These are phyloP conservation scores for Oophaga sylvatica DNA, from an alignment of 2,797 vertebrate genomes.

Conservation along the genomic window DNA sequence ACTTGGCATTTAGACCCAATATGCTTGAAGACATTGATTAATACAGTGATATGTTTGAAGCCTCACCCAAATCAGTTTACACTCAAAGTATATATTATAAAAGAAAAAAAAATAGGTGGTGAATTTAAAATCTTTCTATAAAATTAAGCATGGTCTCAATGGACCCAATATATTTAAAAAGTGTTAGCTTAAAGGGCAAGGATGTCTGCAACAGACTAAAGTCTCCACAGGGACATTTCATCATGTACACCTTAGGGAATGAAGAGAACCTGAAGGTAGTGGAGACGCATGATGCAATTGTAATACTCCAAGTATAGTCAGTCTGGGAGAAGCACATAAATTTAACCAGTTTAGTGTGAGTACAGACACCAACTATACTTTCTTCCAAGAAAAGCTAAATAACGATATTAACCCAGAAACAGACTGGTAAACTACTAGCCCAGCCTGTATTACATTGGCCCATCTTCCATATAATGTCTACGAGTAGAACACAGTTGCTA, in stretches of 20 bases:
- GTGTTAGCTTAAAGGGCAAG: not conserved
- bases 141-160: not conserved
- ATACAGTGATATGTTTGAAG: not conserved
- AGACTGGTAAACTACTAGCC: not conserved
- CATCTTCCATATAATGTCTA: not conserved
- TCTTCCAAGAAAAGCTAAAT: too few relatives aligned
- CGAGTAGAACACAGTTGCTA: not conserved
- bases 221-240: slow-evolving; percentile 62
- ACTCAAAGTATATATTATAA: not conserved
- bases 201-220: not conserved
- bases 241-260: slow-evolving; percentile 61
- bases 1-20: not conserved
- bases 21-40: not conserved
- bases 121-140: not conserved
- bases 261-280: slow-evolving; percentile 48
- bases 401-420: not conserved
- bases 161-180: not conserved
- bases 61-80: not conserved
- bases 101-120: not conserved
- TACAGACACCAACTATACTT: too few relatives aligned
- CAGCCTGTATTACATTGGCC: not conserved
- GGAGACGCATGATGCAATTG: slow-evolving; percentile 65
- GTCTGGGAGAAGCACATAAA: not conserved
- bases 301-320: not conserved
- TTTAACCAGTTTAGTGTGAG: not conserved